phyloP scores from a whole-genome alignment of 2,113 vertebrate genomes.

The Silurus glanis region DNA sequence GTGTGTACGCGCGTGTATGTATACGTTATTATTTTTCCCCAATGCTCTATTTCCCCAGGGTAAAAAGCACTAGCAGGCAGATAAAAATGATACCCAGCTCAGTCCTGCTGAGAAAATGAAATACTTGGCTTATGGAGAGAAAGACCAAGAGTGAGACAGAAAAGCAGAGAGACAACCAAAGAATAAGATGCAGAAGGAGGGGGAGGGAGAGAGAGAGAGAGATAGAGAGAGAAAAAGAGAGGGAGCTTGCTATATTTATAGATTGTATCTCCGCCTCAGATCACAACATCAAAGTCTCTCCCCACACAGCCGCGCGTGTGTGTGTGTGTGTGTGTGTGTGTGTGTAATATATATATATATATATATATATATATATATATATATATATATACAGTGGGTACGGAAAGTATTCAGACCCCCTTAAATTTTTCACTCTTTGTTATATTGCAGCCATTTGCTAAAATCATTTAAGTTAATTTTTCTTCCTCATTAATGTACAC shows the following conservation, averaged over 20 bases:
- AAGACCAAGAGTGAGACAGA: conserved; percentile 1
- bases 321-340: background rate
- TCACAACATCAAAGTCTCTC: conserved; percentile 27
- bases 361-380: background rate
- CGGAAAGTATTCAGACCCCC: no score
- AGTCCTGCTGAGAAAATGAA: conserved; percentile 44
- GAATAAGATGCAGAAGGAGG: conserved; percentile 21
- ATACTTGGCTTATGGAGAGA: conserved; percentile 26
- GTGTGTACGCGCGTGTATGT: conserved; percentile 9
- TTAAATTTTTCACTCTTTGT: no score
- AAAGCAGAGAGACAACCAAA: background rate
- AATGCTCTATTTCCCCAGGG: conserved; percentile 35
- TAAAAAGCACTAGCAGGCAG: background rate
- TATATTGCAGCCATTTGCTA: no score
- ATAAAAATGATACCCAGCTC: conserved; percentile 51
- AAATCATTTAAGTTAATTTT: no score
- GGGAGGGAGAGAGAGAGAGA: conserved; percentile 6
- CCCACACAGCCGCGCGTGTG: background rate
- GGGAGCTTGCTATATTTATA: conserved; percentile 37
- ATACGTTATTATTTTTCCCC: conserved; percentile 37
- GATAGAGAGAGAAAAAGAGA: conserved; percentile 7
- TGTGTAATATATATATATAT: background rate
- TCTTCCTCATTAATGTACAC: no score
- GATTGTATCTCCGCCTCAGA: conserved; percentile 5
- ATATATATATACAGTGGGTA: no score